Base-by-base conservation (phyloP, 64 coral and sea anemone genomes). In the Pocillopora verrucosa region DNA sequence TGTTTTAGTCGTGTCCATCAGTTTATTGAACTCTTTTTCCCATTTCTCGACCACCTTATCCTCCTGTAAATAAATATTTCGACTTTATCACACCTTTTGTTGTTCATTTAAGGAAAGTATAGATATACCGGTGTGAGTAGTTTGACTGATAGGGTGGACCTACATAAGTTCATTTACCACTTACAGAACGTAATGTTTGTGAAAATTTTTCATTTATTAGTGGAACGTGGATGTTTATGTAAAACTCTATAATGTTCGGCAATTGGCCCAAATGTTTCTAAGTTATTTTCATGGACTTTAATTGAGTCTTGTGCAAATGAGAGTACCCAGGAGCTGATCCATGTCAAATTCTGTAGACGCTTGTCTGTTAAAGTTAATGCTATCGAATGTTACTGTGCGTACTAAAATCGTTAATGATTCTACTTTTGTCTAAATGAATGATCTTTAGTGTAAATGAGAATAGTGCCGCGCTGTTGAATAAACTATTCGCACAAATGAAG, bases 21-120 rank as follows among this genome's bases (percentile, higher is more conserved):
- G 68, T 26, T 84, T 86, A 41, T 68, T 82, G 69, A 89, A 84
- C 58, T 89, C 59, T 80, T 72, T 61, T 74, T 92, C 90, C 94
- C 94, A 96, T 6, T 86, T 63, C 15, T 84, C 70, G 1, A 30
- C 75, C 24, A 67, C 15, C 61, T 80, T 77, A 58, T 95, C 93
- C 19, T 78, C 89, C 93, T 95, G 24, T 60, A 15, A 72, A 51
- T 10, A 85, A 56, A 59, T 14, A 6, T 68, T 34, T 36, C 19
- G 63, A 25, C 16, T 58, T 51, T 4, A 51, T 51, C 7, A 51
- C 41, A 51, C 41, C 41, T 51, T 51, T 51, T 51, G 41, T 7
- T 51, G 41, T 51, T 51, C 41, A 51, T 51, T 51, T 51, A 51
- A 4, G 3, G 7, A 51, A 51, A 51, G 7, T 51, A 51, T 51